Evolutionary conservation across 1,140 invertebrate species (phyloP), one percentile per base, ranked within the genome.

Genomic region (Magallana angulata): DNA sequence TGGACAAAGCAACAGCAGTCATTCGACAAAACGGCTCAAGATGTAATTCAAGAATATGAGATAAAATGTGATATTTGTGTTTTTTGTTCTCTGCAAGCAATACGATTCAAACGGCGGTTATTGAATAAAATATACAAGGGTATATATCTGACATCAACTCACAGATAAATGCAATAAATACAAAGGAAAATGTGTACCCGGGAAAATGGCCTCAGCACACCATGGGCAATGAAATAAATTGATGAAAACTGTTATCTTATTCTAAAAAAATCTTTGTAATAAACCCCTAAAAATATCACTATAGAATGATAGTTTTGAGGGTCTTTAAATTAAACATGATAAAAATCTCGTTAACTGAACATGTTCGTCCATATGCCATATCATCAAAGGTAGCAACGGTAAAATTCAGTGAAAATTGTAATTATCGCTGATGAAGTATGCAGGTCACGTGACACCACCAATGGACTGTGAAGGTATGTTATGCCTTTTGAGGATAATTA

Each of bases 311-410:
- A 4, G 5, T 48, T 48, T 36, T 76, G 68, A 76, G 30, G 68
- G 1, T 76, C 36, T 76, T 76, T 76, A 76, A 76, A 76, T 76
- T 76, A 30, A 76, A 76, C 24, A 30, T 76, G 68, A 76, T 76
- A 76, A 76, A 76, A 76, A 30, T 24, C 24, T 76, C 24, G 24
- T 76, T 30, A 76, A 76, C 18, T 76, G 24, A 76, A 76, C 68
- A 76, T 76, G 24, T 24, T 76, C 68, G 24, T 30, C 68, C 68
- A 76, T 76, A 76, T 76, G 68, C 30, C 68, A 76, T 76, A 30
- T 30, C 68, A 76, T 76, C 68, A 76, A 24, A 11, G 68, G 36
- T 76, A 12, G 11, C 24, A 76, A 76, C 36, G 24, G 36, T 14
- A 3, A 76, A 36, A 76, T 11, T 12, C 8, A 12, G 68, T 76